Evolutionary conservation across 2,888 invertebrate species (phyloP), one percentile per base, ranked within the genome.

Genomic region (Leptinotarsa juncta): DNA sequence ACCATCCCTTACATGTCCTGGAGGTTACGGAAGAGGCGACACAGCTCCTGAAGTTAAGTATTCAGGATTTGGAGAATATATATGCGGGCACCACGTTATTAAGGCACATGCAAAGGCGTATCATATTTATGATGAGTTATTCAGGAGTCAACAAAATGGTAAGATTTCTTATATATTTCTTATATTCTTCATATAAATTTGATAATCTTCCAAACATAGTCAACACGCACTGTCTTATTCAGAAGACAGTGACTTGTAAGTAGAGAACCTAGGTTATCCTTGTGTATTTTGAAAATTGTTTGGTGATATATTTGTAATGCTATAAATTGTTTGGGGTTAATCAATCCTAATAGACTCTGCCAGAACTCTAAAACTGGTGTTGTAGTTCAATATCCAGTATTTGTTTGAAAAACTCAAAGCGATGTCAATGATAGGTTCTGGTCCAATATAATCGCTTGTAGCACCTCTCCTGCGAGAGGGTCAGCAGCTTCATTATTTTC

Each of bases 31-130:
- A 3, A 77, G 70, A 70, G 86, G 78, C 78, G 49, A 74, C 7
- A 75, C 76, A 50, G 91, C 91, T 0, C 91, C 91, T 0, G 90
- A 89, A 0, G 83, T 82, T 1, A 81, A 84, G 2, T 84, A 89
- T 62, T 89, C 89, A n/a, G 92, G 92, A 0, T 84, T 90, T 50
- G 90, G 89, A 12, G 90, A 90, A 77, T 94, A 94, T 82, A 80
- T 90, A 78, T 92, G 92, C 69, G 91, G 88, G 0, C 92, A 92
- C 81, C 92, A 91, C 75, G 86, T 93, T 51, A 86, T 94, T 12
- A 84, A 90, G 65, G 92, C 94, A 0, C 94, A 94, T 81, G 93
- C 90, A 0, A 89, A 87, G 82, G 91, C 90, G 0, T 94, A 92
- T 82, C 88, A 89, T 7, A 84, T 92, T 82, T 93, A 91, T 79